Evolutionary conservation across 2,888 invertebrate species (phyloP), one percentile per base, ranked within the genome.

Genomic region (Pseudeuparius sepicola): DNA sequence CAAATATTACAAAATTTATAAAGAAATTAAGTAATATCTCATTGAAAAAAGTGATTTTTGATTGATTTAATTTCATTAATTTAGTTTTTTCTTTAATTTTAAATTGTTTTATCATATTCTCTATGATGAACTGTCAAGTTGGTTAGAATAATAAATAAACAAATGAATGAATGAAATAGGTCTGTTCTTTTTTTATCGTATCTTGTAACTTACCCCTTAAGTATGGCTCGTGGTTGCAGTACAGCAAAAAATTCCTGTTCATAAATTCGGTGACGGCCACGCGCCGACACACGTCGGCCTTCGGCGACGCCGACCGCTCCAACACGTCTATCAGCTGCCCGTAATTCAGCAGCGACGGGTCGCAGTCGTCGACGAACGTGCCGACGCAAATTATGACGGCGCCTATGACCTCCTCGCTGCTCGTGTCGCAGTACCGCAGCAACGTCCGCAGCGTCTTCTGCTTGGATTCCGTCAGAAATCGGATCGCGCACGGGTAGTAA

Each of bases 401-500:
- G 44, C 55, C 50, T 23, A 50, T 51, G 37, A 58, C 43, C 40
- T 59, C 55, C 29, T 57, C 55, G 32, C 55, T 49, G 41, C 50
- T 48, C 42, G 45, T 43, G 36, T 46, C 40, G 36, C 53, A 53
- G 33, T 51, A 49, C 7, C 39, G 39, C 24, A 53, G 31, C 18
- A 60, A 46, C 40, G 50, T 52, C 40, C 53, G 48, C 29, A 59
- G 36, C n/a, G 51, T 50, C 24, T 54, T 50, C 37, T 53, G 49
- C 34, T 48, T 50, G 12, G 20, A 24, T 24, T 27, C 38, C 39
- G 48, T 43, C 10, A 57, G 41, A 32, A 45, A 46, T 28, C 47
- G 48, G n/a, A 57, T 41, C 30, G 53, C 49, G 30, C 55, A 56
- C 4, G 57, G 55, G 40, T 56, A 59, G 42, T 53, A 55, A 24